Conservation (phyloP, 2,113 vertebrate species). For the Hippocampus barbouri region DNA sequence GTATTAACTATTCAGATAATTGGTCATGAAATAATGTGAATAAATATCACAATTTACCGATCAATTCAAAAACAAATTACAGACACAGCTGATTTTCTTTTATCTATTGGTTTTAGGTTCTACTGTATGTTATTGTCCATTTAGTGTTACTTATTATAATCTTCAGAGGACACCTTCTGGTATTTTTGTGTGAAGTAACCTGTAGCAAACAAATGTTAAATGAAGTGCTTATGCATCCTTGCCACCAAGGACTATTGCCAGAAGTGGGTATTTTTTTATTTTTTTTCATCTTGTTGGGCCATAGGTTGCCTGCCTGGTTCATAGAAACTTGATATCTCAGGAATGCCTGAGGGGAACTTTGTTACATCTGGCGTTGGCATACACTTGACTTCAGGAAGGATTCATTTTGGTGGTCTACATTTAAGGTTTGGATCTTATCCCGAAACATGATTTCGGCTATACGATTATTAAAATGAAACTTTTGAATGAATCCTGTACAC, state of each 20-base stretch:
- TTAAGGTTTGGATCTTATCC: not conserved
- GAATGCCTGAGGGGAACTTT: constrained; percentile 2
- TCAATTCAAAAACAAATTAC: not conserved
- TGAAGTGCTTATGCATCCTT: not conserved
- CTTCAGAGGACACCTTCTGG: not conserved
- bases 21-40: not conserved
- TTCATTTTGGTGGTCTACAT: not conserved
- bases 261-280: not conserved
- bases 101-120: not conserved
- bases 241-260: not conserved
- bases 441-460: not conserved
- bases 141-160: not conserved
- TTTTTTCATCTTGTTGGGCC: not conserved
- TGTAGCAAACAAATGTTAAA: not conserved
- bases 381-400: not conserved
- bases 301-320: not conserved
- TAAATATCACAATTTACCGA: not conserved
- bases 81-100: not conserved
- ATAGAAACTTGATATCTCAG: not conserved
- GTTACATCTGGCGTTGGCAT: constrained; percentile 8
- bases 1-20: not conserved
- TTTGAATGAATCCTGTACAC: not conserved
- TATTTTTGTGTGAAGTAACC: not conserved
- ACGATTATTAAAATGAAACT: not conserved
- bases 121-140: not conserved